phyloP scores from a whole-genome alignment of 2,113 vertebrate species.

The Thryonomys swinderianus region DNA sequence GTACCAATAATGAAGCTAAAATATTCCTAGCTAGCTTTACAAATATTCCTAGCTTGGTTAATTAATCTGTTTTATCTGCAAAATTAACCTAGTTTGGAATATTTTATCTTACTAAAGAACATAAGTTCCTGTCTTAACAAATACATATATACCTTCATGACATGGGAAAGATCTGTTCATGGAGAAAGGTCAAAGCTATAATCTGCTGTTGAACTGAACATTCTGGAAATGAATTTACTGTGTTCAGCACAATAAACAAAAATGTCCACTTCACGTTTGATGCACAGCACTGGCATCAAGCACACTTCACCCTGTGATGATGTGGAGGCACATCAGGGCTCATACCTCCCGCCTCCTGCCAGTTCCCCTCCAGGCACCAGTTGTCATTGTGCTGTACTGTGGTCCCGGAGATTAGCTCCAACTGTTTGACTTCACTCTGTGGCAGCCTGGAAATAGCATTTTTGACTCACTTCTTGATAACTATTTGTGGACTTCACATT shows the following conservation, averaged over 20 bases:
- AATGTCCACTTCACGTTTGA: background rate
- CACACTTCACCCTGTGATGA: background rate
- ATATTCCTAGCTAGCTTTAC: background rate
- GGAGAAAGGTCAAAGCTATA: background rate
- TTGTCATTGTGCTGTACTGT: background rate
- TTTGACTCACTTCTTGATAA: conserved; percentile 13
- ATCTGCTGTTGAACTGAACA: background rate
- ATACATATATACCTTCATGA: background rate
- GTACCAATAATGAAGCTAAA: background rate
- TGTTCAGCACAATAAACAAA: background rate
- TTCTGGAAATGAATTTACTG: background rate
- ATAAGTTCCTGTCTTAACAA: background rate
- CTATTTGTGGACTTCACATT: background rate
- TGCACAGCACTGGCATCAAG: background rate
- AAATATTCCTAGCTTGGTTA: background rate
- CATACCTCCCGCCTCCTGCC: rapidly evolving
- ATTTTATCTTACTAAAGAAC: background rate
- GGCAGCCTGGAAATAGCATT: conserved; percentile 4
- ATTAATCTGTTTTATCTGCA: background rate
- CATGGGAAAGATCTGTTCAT: background rate
- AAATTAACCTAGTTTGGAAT: background rate
- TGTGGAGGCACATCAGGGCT: background rate
- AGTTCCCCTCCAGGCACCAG: background rate
- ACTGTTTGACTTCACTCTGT: background rate
- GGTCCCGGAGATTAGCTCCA: background rate